Base-by-base conservation (phyloP, 2,888 invertebrate genomes). In the Zaprionus bogoriensis region DNA sequence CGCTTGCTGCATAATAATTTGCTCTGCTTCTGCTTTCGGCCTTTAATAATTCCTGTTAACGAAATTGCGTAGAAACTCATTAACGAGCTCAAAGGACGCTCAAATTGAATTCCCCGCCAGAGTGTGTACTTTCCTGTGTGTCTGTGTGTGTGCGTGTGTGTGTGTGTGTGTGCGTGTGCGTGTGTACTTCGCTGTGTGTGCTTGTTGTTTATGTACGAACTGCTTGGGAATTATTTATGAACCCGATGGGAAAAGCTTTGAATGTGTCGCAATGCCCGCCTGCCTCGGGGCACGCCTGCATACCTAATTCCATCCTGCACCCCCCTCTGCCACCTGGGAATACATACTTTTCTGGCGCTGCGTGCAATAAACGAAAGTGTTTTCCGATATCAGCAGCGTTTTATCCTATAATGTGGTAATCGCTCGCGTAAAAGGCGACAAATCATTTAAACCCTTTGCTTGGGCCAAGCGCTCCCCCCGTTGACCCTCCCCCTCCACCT, bases 371-470 rank as follows among this genome's bases (percentile, higher is more conserved):
- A 74, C 77, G 83, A 87, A 83, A 83, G 87, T 83, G 83, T 83
- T 83, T 87, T 74, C 80, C 87, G 70, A 83, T 87, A 87, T 74
- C 72, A 76, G 79, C 58, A 82, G 59, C 80, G 60, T 55, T 77
- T 87, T 60, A 77, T 62, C 88, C 89, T 89, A 89, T 88, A 89
- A 88, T 87, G 89, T 89, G 89, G 89, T 89, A 89, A 89, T 89
- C 89, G 89, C 82, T 88, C 80, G 89, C 77, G 81, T 88, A 89
- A 89, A 87, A 89, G 88, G 89, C 89, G 89, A 89, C 89, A 89
- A 89, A 89, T 89, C 89, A 89, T 89, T 89, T 89, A 77, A 76
- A 75, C 75, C 67, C 77, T 61, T 69, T 70, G 28, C 28, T 58
- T 14, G 10, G 27, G 10, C 63, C 59, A 63, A 44, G 39, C 61